These are phyloP conservation scores for Protobothrops mucrosquamatus DNA, from an alignment of 2,113 vertebrate genomes.

Conservation along the genomic window DNA sequence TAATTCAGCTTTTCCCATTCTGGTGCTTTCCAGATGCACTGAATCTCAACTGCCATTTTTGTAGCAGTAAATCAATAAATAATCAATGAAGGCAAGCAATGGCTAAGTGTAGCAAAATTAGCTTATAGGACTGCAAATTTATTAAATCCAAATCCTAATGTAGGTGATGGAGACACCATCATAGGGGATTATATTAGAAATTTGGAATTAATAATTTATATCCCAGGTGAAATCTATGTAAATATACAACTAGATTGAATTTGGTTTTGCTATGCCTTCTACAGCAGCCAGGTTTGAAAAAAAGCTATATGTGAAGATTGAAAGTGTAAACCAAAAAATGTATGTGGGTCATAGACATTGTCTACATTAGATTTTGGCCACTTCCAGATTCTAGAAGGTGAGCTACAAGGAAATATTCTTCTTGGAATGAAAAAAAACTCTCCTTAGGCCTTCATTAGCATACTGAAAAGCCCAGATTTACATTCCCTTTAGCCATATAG, in stretches of 20 bases:
- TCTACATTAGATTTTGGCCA: background rate
- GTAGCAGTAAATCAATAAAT: background rate
- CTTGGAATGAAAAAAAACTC: background rate
- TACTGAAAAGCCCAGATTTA: background rate
- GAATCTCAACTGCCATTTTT: background rate
- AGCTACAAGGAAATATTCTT: background rate
- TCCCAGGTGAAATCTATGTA: background rate
- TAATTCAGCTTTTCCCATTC: background rate
- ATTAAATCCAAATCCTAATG: background rate
- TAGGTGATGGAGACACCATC: background rate
- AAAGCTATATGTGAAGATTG: background rate
- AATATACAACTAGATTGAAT: background rate
- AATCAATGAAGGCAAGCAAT: background rate
- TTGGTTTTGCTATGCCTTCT: background rate
- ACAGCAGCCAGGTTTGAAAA: background rate
- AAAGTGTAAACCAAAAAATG: background rate
- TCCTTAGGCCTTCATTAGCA: background rate
- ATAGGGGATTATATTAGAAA: background rate
- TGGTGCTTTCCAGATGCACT: background rate
- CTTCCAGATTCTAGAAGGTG: background rate
- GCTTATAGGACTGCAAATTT: background rate
- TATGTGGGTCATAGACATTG: background rate
- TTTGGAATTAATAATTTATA: background rate
- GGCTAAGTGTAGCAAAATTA: background rate
- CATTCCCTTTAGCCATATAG: background rate